phyloP scores from a whole-genome alignment of 2,113 vertebrate genomes.

The Cariama cristata region DNA sequence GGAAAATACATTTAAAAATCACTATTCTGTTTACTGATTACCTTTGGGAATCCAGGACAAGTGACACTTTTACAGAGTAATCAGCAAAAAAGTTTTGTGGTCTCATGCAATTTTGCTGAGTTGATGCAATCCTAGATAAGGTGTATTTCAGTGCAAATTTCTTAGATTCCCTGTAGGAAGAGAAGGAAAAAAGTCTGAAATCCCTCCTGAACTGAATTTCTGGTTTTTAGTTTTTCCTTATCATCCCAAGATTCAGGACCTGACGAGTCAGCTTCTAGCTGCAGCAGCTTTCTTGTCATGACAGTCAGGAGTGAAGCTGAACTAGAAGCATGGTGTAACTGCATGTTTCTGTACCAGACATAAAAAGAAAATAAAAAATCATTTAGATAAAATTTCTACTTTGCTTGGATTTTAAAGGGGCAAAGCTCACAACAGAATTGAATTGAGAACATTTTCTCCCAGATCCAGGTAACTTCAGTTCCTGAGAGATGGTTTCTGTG shows the following conservation, averaged over 20 bases:
- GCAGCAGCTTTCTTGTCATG: not conserved
- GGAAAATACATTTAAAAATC: conserved; percentile 60
- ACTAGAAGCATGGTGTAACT: not conserved
- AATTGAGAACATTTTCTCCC: not conserved
- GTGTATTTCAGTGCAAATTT: not conserved
- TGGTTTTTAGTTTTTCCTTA: not conserved
- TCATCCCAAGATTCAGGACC: not conserved
- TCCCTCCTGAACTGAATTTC: not conserved
- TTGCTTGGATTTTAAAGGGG: not conserved
- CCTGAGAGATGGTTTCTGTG: not conserved
- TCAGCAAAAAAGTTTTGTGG: conserved; percentile 68
- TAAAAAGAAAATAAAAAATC: not conserved
- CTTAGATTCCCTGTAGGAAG: not conserved
- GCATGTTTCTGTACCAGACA: not conserved
- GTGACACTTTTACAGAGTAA: not conserved
- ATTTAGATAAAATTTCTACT: not conserved
- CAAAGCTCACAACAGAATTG: not conserved
- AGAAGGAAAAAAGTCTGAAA: not conserved
- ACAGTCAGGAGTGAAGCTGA: not conserved
- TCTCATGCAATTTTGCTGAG: conserved; percentile 52
- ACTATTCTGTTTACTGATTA: conserved; percentile 64
- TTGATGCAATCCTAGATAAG: not conserved
- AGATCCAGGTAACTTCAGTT: not conserved
- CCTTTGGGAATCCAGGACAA: conserved; percentile 47
- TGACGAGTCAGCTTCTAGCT: not conserved